These are phyloP conservation scores for Catostomus latipinnis DNA, from an alignment of 2,797 vertebrate species.

Conservation along the genomic window DNA sequence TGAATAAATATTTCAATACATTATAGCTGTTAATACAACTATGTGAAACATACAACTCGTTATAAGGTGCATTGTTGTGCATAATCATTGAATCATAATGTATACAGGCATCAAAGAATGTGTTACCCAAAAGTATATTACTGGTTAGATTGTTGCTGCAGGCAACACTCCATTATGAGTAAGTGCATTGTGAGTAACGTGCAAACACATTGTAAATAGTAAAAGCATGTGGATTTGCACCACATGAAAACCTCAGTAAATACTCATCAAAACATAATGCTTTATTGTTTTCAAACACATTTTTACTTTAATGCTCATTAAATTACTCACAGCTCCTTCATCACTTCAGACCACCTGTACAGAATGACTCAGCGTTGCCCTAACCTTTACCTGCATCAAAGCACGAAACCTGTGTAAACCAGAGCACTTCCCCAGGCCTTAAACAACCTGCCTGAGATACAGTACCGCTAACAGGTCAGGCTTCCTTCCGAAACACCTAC, in stretches of 20 bases:
- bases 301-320: neutral
- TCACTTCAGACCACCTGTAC: slow-evolving; percentile 57
- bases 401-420: slow-evolving; percentile 66
- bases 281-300: too few relatives aligned
- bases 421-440: slow-evolving; percentile 75
- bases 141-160: neutral
- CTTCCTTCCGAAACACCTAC: slow-evolving; percentile 75
- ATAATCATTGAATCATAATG: too few relatives aligned
- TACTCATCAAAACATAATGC: too few relatives aligned
- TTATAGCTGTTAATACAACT: too few relatives aligned
- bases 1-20: too few relatives aligned
- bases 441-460: slow-evolving; percentile 77
- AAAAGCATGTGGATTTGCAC: neutral
- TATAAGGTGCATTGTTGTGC: too few relatives aligned
- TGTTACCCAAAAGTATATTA: too few relatives aligned
- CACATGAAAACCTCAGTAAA: too few relatives aligned
- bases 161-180: neutral
- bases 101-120: too few relatives aligned
- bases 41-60: too few relatives aligned
- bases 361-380: slow-evolving; percentile 62
- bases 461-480: slow-evolving; percentile 72
- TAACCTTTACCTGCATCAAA: slow-evolving; percentile 74
- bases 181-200: neutral
- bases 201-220: neutral
- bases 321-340: neutral